These are phyloP conservation scores for Plebejus anna DNA, from an alignment of 2,888 invertebrate genomes.

Conservation along the genomic window DNA sequence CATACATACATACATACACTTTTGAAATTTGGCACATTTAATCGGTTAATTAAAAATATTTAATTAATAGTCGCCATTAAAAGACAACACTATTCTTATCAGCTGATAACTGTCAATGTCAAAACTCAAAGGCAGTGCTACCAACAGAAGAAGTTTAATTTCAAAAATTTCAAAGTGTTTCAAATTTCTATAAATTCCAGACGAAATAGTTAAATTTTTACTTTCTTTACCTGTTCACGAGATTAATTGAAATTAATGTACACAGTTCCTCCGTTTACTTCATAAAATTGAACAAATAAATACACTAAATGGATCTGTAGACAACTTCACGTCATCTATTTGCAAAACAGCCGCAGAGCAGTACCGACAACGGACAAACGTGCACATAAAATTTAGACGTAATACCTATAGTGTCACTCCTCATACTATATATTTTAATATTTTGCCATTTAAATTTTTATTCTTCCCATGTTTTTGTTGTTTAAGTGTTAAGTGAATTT, in stretches of 20 bases:
- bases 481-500: slow-evolving; percentile 73
- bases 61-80: not conserved
- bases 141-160: slow-evolving; percentile 49
- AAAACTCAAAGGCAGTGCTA: slow-evolving; percentile 45
- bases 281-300: not conserved
- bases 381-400: slow-evolving; percentile 77
- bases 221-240: not conserved
- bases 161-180: not conserved
- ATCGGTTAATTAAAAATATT: too few species aligned
- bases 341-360: slow-evolving; percentile 66
- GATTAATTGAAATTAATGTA: not conserved
- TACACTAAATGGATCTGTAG: slow-evolving; percentile 39
- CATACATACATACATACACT: too few species aligned
- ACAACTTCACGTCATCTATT: slow-evolving; percentile 63
- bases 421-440: slow-evolving; percentile 67
- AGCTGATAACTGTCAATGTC: slow-evolving; percentile 69
- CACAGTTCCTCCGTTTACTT: not conserved
- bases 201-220: not conserved
- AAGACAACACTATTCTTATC: slow-evolving; percentile 58
- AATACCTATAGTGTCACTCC: slow-evolving; percentile 72
- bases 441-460: slow-evolving; percentile 64
- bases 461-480: slow-evolving; percentile 64
- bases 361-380: slow-evolving; percentile 77
- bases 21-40: too few species aligned
- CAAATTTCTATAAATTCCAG: not conserved